Evolutionary conservation across 2,797 vertebrate genomes (phyloP).

Genomic region (Lindbergichthys nudifrons): DNA sequence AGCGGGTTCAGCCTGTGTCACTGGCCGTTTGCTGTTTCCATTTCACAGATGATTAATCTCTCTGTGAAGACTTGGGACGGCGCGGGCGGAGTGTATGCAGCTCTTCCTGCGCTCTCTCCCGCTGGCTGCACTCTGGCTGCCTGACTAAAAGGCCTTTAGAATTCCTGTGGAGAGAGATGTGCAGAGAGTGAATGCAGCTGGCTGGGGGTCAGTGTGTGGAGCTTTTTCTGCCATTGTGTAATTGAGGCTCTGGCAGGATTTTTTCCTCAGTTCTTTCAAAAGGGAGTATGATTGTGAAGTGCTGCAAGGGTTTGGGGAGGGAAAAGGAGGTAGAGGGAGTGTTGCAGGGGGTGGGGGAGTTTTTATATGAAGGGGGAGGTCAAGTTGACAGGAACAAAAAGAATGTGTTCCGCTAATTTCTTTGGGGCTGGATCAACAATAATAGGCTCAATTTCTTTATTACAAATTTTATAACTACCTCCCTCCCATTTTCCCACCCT

Average conservation of each 20-base stretch:
- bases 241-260: slow-evolving; percentile 98
- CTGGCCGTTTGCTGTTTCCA: slow-evolving; percentile 99
- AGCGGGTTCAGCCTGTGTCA: slow-evolving; percentile 99
- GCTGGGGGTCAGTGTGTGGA: slow-evolving; percentile 98
- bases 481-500: slow-evolving; percentile 82
- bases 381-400: slow-evolving; percentile 93
- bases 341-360: slow-evolving; percentile 86
- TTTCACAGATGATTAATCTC: slow-evolving; percentile 99
- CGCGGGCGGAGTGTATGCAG: slow-evolving; percentile 88
- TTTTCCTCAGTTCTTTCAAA: slow-evolving; percentile 87
- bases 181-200: slow-evolving; percentile 99
- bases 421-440: slow-evolving; percentile 90
- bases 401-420: slow-evolving; percentile 93
- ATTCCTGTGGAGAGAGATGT: slow-evolving; percentile 99
- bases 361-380: slow-evolving; percentile 89
- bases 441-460: slow-evolving; percentile 93
- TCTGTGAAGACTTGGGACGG: slow-evolving; percentile 91
- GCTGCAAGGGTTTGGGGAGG: slow-evolving; percentile 84
- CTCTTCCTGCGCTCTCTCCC: slow-evolving; percentile 95
- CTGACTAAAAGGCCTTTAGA: slow-evolving; percentile 99
- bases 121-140: slow-evolving; percentile 95
- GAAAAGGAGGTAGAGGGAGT: slow-evolving; percentile 84
- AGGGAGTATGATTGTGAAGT: slow-evolving; percentile 89
- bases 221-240: slow-evolving; percentile 99
- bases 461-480: slow-evolving; percentile 85